These are phyloP conservation scores for Philereme transversata DNA, from an alignment of 2,888 invertebrate species.

Conservation along the genomic window DNA sequence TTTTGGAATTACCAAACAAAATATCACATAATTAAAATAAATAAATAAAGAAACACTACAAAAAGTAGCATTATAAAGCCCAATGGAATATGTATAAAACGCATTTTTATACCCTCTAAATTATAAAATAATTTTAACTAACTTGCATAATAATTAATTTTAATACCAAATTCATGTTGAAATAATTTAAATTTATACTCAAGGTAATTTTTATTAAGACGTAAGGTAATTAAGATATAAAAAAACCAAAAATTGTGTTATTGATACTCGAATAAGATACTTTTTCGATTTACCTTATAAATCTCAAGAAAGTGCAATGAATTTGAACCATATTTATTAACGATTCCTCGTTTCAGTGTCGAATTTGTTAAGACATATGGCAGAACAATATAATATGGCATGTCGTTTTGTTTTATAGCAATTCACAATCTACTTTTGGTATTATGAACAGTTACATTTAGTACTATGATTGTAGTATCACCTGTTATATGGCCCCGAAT, in stretches of 20 bases:
- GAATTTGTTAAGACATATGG: no score
- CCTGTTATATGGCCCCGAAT: slow-evolving; percentile 61
- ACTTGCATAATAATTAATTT: not conserved
- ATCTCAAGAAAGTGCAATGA: no score
- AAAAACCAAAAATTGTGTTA: no score
- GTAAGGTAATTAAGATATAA: no score
- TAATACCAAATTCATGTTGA: no score
- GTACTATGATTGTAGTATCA: slow-evolving; percentile 48
- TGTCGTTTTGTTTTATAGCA: slow-evolving; percentile 7
- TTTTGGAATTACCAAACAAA: slow-evolving; percentile 31
- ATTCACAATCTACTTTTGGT: slow-evolving; percentile 4
- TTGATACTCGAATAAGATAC: no score
- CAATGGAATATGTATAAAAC: slow-evolving; percentile 9
- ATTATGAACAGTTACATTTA: slow-evolving; percentile 37
- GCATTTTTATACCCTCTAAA: not conserved
- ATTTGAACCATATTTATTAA: no score
- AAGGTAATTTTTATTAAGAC: no score
- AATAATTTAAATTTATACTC: no score
- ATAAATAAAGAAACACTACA: slow-evolving; percentile 13
- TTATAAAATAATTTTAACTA: not conserved
- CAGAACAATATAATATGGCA: slow-evolving; percentile 17
- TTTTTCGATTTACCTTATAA: no score
- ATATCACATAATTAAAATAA: slow-evolving; percentile 33
- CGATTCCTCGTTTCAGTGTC: no score
- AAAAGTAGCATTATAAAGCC: slow-evolving; percentile 1